Evolutionary conservation across 1,140 invertebrate species (phyloP).

Genomic region (Drosophila parabipectinata): DNA sequence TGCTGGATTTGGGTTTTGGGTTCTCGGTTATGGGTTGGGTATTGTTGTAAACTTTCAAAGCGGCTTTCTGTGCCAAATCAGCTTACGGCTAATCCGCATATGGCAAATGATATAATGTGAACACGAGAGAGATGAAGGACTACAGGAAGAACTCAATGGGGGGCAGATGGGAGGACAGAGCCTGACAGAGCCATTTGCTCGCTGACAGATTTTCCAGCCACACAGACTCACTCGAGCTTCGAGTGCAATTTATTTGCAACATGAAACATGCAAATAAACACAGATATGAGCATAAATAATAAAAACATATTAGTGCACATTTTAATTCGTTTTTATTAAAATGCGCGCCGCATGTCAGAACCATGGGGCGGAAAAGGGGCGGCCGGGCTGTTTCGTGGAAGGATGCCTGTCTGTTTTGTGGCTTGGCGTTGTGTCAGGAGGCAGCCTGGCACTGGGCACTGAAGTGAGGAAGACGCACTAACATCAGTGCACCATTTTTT

Average conservation of each 20-base stretch:
- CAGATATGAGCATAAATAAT: constrained; percentile 69
- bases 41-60: constrained; percentile 58
- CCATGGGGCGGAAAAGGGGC: background rate
- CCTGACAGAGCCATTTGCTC: constrained; percentile 66
- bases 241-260: constrained; percentile 64
- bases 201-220: constrained; percentile 62
- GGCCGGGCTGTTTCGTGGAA: background rate
- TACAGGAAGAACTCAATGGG: background rate
- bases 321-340: constrained; percentile 80
- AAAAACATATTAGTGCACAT: constrained; percentile 77
- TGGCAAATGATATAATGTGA: constrained; percentile 76
- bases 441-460: constrained; percentile 15
- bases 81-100: constrained; percentile 77
- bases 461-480: constrained; percentile 74
- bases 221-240: constrained; percentile 23
- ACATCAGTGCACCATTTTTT: constrained; percentile 81
- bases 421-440: constrained; percentile 38
- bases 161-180: background rate
- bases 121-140: constrained; percentile 12
- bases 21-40: background rate
- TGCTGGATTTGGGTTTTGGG: constrained; percentile 15
- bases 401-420: constrained; percentile 56
- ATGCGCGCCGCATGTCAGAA: constrained; percentile 40
- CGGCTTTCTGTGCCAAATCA: constrained; percentile 37
- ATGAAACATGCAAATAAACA: constrained; percentile 48